Evolutionary conservation across 1,140 invertebrate genomes (phyloP).

Genomic region (Leptinotarsa undecemlineata): DNA sequence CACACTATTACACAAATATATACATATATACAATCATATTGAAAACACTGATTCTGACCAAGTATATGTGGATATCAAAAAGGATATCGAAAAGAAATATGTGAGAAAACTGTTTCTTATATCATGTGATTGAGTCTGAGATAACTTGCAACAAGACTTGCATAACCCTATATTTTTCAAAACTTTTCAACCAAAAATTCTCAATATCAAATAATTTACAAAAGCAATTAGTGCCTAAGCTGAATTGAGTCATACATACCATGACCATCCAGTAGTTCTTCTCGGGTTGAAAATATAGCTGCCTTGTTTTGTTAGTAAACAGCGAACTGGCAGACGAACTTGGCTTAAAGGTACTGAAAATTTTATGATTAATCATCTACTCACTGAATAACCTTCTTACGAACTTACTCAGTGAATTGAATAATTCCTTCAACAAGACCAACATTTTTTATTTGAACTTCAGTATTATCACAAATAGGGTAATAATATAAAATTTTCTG

Average conservation of each 20-base stretch:
- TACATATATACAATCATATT: too few relatives aligned
- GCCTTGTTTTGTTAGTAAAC: conserved; percentile 86
- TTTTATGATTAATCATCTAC: background rate
- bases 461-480: conserved; percentile 74
- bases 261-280: conserved; percentile 88
- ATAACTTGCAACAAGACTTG: too few relatives aligned
- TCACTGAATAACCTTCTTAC: conserved; percentile 26
- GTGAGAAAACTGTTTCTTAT: too few relatives aligned
- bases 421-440: conserved; percentile 91
- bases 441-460: conserved; percentile 86
- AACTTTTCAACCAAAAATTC: too few relatives aligned
- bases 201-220: too few relatives aligned
- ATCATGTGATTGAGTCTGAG: too few relatives aligned
- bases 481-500: conserved; percentile 89
- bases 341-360: conserved; percentile 81
- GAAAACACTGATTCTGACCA: too few relatives aligned
- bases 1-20: too few relatives aligned
- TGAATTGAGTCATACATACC: conserved; percentile 61
- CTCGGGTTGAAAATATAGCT: conserved; percentile 86
- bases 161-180: too few relatives aligned
- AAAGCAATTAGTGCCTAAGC: too few relatives aligned
- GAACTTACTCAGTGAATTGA: conserved; percentile 84
- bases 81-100: too few relatives aligned
- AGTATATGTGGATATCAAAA: too few relatives aligned
- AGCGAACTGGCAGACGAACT: conserved; percentile 78